phyloP scores from a whole-genome alignment of 2,113 vertebrate genomes.

The Vulpes vulpes region DNA sequence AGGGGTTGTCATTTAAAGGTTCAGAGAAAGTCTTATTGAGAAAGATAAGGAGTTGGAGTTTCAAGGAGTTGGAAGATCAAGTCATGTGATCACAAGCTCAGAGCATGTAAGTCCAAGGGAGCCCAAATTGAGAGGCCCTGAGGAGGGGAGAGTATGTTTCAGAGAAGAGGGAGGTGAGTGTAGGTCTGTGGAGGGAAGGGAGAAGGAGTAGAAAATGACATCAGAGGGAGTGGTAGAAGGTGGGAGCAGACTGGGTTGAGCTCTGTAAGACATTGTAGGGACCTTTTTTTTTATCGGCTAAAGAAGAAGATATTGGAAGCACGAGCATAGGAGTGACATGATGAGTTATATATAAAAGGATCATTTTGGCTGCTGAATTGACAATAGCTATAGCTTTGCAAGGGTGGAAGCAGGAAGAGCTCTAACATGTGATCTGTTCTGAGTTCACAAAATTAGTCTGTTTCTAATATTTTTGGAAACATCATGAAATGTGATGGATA shows the following conservation, averaged over 20 bases:
- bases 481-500: neutral
- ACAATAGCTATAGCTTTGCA: neutral
- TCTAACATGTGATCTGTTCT: neutral
- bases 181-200: neutral
- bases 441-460: neutral
- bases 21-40: neutral
- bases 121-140: neutral
- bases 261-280: neutral
- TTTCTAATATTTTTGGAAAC: neutral
- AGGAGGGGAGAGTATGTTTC: neutral
- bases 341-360: neutral
- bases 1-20: neutral
- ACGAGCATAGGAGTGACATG: neutral
- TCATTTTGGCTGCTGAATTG: neutral
- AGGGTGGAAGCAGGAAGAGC: neutral
- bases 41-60: neutral
- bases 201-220: accelerated
- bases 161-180: accelerated
- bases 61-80: neutral
- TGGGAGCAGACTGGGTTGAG: neutral
- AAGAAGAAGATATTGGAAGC: neutral
- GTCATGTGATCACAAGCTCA: neutral
- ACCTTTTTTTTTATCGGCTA: neutral
- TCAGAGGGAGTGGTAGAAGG: too few species aligned
- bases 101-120: neutral